Evolutionary conservation across 1,140 invertebrate genomes (phyloP), one percentile per base, ranked within the genome.

Genomic region (Platyscapa corneri): DNA sequence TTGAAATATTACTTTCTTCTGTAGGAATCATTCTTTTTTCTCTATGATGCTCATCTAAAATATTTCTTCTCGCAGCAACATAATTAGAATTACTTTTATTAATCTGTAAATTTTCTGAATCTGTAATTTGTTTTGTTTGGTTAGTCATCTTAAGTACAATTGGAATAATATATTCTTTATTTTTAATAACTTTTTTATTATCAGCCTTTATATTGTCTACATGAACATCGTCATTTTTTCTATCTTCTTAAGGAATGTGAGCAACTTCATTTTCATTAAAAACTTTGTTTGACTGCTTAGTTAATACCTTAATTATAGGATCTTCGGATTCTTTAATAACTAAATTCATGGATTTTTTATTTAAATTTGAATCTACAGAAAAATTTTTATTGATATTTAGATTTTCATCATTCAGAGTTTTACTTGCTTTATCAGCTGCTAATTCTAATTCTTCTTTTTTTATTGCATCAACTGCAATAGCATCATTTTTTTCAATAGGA

Each of bases 361-460:
- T 75, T 84, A 42, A 56, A 74, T 82, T 60, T 23, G 80, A 37
- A 75, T 65, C n/a, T 30, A 81, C 34, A 64, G 74, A 65, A 79
- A 42, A 16, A 30, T 75, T 64, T 70, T 84, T 82, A 34, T 60
- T 64, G 39, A 3, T 83, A n/a, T 70, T 84, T n/a, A n/a, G 23
- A 39, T 67, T 39, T 56, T 84, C 30, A 67, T 86, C 76, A 39
- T 64, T 65, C 7, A 64, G 20, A 64, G 42, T 42, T 74, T 42
- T 74, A 6, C 87, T 84, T 12, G 91, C 90, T 67, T 87, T 87
- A 39, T 92, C 91, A 10, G 91, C 91, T 37, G 90, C 91, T 34
- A 93, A 88, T 87, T 94, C 93, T 12, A 92, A 90, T 56, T 94
- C 93, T 86, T 94, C 93, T 86, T 94, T 94, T 77, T 94, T 93